Evolutionary conservation across 2,888 invertebrate species (phyloP), one percentile per base, ranked within the genome.

Genomic region (Odontothrips loti): DNA sequence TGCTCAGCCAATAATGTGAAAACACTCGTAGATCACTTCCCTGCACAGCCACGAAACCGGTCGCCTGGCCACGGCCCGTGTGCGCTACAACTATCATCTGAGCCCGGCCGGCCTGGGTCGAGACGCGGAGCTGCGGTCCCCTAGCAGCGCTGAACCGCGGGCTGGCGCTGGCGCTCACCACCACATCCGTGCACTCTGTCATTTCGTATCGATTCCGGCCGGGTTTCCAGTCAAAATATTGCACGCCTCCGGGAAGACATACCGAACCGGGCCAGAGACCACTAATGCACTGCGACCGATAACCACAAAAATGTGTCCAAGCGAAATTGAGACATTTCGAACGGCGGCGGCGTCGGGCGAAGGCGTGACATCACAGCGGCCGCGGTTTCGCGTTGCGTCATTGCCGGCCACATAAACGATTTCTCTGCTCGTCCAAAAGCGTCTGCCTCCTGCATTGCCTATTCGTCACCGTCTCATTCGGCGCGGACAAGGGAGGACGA

Each of bases 391-490:
- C 23, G 23, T 75, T 75, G 68, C 68, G 68, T 27, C n/a, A 75
- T 27, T n/a, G 34, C 34, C 68, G 58, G 17, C 58, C 58, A 58
- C 58, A 58, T 58, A 58, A 58, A 58, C 58, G 58, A 58, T 58
- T 58, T 58, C 58, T 58, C 58, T 58, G 20, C 58, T 58, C 58
- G 58, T n/a, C 58, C 58, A 17, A 20, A 6, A 17, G 51, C 51
- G 58, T 58, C 58, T 43, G 34, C 34, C 34, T n/a, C n/a, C 68
- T 75, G 68, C 68, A 75, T 75, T 27, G 68, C 68, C 68, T 75
- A 75, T 75, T 75, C 68, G 68, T 75, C 68, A 75, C 68, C 68
- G 68, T 75, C 68, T 27, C 68, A 9, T 63, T 63, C 63, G 23
- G 23, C 23, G n/a, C 63, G 63, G 23, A 23, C 23, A 23, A 9